These are phyloP conservation scores for Salvelinus namaycush DNA, from an alignment of 2,113 vertebrate genomes.

Conservation along the genomic window DNA sequence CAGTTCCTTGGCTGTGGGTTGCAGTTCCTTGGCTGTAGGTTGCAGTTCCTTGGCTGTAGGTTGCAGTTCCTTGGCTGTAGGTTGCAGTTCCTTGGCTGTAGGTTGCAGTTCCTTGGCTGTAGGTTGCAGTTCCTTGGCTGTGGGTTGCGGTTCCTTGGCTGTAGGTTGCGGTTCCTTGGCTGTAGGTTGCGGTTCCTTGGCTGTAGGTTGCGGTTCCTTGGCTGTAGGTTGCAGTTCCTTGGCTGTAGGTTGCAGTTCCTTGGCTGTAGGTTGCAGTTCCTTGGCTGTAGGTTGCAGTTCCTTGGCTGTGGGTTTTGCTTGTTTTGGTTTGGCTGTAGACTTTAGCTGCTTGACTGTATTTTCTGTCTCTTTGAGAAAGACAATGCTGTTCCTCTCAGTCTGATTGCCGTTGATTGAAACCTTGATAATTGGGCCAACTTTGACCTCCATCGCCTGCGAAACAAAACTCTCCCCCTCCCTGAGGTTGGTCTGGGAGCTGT, in stretches of 20 bases:
- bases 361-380: constrained; percentile 3
- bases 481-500: constrained; percentile 14
- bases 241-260: too few species aligned
- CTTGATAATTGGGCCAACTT: constrained; percentile 1
- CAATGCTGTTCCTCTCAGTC: constrained; percentile 5
- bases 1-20: too few species aligned
- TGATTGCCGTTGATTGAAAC: not conserved
- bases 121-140: too few species aligned
- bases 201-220: too few species aligned
- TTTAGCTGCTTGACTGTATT: constrained; percentile 10
- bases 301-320: not conserved
- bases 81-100: too few species aligned
- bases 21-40: not conserved
- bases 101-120: too few species aligned
- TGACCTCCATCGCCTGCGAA: constrained; percentile 7
- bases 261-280: not conserved
- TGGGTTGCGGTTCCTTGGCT: too few species aligned
- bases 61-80: not conserved
- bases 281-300: not conserved
- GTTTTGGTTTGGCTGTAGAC: not conserved
- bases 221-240: too few species aligned
- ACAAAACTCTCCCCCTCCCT: constrained; percentile 18
- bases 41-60: not conserved
- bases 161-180: not conserved
- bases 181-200: too few species aligned